Evolutionary conservation across 2,797 vertebrate species (phyloP).

Genomic region (Argyrosomus regius): DNA sequence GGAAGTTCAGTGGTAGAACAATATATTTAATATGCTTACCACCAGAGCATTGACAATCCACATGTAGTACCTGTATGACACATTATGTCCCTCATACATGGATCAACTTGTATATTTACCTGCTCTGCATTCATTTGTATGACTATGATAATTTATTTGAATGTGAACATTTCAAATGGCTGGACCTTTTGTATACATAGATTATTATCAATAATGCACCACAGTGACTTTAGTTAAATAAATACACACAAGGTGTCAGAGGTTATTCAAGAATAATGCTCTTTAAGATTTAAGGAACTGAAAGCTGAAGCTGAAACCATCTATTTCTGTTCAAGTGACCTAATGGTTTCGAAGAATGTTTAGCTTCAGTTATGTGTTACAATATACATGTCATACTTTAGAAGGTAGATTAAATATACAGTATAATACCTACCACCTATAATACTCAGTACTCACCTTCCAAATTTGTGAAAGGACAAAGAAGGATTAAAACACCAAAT

Average conservation of each 20-base stretch:
- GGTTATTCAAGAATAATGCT: background rate
- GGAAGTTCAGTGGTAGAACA: background rate
- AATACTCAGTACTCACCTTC: too few relatives aligned
- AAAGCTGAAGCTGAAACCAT: slow-evolving; percentile 25
- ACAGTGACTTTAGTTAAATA: background rate
- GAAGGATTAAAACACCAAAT: too few relatives aligned
- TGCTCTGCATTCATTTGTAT: background rate
- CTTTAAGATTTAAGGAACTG: slow-evolving; percentile 60
- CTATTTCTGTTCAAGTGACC: slow-evolving; percentile 32
- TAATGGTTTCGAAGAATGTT: slow-evolving; percentile 1
- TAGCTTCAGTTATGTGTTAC: background rate
- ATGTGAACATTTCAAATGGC: background rate
- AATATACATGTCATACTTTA: background rate
- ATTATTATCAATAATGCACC: background rate
- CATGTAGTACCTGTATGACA: background rate
- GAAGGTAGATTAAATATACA: background rate
- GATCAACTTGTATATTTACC: background rate
- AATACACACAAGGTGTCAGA: background rate
- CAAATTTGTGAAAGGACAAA: too few relatives aligned
- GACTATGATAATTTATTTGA: background rate
- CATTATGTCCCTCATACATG: background rate
- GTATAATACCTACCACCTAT: too few relatives aligned
- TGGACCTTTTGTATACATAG: background rate
- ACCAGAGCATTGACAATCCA: background rate
- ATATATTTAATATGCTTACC: background rate